phyloP scores from a whole-genome alignment of 2,113 vertebrate species.

The Orthonyx spaldingii region DNA sequence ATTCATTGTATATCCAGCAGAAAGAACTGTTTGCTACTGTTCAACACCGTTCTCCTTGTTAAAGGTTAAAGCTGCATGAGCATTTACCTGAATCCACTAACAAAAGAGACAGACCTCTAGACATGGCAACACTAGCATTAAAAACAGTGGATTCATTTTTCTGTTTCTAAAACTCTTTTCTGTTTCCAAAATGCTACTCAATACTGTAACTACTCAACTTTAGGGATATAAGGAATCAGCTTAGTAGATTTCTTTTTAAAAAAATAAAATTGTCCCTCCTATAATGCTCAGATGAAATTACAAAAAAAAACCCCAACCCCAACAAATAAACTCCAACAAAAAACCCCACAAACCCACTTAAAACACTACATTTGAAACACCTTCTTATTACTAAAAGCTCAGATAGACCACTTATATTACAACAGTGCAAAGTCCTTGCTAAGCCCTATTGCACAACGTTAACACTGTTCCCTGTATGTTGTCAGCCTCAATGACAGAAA shows the following conservation, averaged over 20 bases:
- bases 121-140: neutral
- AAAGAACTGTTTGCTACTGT: neutral
- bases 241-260: neutral
- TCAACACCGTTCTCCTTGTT: neutral
- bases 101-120: neutral
- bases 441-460: neutral
- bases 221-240: neutral
- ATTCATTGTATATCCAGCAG: neutral
- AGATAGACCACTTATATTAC: neutral
- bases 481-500: neutral
- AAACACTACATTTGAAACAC: neutral
- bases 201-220: neutral
- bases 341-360: accelerated
- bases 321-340: neutral
- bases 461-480: neutral
- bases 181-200: neutral
- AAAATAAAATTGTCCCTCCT: neutral
- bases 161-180: neutral
- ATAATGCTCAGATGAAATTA: neutral
- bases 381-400: neutral
- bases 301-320: neutral
- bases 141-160: neutral
- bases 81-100: neutral
- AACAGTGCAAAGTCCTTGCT: neutral
- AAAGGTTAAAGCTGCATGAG: neutral